A percentile compares a stretch with the other conserved stretches of the same genome.
phyloP scores from a whole-genome alignment of 2,113 vertebrate genomes.

The Amphilophus citrinellus region DNA sequence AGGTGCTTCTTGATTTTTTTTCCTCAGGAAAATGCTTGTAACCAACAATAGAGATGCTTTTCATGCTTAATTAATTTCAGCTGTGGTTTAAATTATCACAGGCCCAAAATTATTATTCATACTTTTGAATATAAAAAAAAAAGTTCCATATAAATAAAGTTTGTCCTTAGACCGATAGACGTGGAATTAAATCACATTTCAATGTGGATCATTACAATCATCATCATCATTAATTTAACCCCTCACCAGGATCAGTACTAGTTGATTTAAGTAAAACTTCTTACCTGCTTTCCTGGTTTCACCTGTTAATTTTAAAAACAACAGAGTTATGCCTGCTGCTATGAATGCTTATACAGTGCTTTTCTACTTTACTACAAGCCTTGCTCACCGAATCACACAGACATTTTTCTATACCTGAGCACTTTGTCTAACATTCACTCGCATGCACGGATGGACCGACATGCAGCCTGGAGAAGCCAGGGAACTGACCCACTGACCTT shows the following conservation, averaged over 20 bases:
- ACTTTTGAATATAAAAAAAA: background rate
- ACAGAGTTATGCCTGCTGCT: constrained; percentile 18
- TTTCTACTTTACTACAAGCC: too few species aligned
- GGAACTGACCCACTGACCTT: too few species aligned
- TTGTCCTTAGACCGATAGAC: background rate
- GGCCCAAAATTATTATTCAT: background rate
- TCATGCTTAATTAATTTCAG: background rate
- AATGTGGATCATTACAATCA: background rate
- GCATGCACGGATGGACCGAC: too few species aligned
- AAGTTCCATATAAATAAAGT: background rate
- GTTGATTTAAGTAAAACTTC: background rate
- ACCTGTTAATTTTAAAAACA: constrained; percentile 54
- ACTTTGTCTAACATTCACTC: too few species aligned
- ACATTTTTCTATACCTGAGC: too few species aligned
- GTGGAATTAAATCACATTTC: background rate
- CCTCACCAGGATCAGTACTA: constrained; percentile 22
- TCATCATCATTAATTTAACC: background rate
- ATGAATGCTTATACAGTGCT: background rate
- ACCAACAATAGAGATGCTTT: background rate
- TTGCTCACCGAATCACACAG: too few species aligned
- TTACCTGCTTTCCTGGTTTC: constrained; percentile 26
- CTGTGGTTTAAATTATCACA: background rate
- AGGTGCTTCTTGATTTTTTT: background rate
- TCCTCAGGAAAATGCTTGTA: background rate
- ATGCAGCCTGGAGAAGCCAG: too few species aligned